These are phyloP conservation scores for Corynorhinus townsendii DNA, from an alignment of 2,113 vertebrate species.

Conservation along the genomic window DNA sequence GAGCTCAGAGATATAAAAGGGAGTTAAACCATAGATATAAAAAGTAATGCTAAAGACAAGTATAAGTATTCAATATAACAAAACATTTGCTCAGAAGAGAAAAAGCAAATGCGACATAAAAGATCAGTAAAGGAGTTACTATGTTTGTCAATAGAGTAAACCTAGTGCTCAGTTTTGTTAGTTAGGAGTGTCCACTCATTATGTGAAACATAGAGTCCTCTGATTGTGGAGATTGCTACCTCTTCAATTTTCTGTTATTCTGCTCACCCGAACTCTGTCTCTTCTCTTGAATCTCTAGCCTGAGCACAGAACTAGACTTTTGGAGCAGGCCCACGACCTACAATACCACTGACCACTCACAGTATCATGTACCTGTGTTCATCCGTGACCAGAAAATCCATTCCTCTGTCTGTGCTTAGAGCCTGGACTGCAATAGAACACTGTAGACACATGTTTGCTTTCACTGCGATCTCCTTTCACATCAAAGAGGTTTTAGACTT, in stretches of 20 bases:
- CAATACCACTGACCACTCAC: not conserved
- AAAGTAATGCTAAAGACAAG: not conserved
- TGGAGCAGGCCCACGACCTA: too few species aligned
- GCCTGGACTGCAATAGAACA: accelerated
- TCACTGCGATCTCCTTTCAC: not conserved
- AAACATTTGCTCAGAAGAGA: not conserved
- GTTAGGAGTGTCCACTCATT: not conserved
- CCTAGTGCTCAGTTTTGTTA: not conserved
- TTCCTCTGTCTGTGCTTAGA: not conserved
- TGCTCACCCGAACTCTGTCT: not conserved
- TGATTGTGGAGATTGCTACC: not conserved
- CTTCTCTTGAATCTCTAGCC: not conserved
- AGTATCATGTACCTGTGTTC: not conserved
- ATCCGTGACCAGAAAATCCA: not conserved
- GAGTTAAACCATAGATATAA: not conserved
- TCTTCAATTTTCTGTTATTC: not conserved
- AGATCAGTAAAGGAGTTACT: not conserved
- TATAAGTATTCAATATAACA: not conserved
- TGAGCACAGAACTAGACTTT: not conserved
- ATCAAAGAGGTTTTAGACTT: not conserved
- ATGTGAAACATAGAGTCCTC: accelerated
- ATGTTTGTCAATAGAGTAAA: not conserved
- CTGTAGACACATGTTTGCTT: not conserved
- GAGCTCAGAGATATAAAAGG: not conserved
- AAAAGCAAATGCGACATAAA: not conserved